Evolutionary conservation across 1,140 invertebrate species (phyloP).

Genomic region (Penaeus japonicus): DNA sequence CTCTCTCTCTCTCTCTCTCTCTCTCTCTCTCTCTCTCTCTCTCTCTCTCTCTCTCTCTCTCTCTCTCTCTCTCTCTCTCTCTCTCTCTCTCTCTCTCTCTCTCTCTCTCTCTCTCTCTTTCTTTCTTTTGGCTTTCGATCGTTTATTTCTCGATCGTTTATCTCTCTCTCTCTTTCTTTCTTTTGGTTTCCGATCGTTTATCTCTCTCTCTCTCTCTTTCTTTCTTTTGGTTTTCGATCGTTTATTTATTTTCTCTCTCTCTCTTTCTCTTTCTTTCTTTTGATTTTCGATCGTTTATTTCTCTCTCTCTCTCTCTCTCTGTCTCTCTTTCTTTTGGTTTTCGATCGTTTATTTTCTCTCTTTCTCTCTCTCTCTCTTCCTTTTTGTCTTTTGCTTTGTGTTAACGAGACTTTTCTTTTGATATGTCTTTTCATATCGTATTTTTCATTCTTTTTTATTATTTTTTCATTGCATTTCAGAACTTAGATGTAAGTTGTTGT

Average conservation of each 20-base stretch:
- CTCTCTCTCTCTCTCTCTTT: neutral
- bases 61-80: neutral
- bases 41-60: neutral
- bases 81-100: neutral
- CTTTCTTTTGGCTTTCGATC: neutral
- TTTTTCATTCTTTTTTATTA: too few relatives aligned
- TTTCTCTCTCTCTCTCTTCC: too few relatives aligned
- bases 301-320: neutral
- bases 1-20: neutral
- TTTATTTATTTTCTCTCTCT: too few relatives aligned
- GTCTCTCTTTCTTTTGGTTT: neutral
- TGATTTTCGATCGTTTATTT: neutral
- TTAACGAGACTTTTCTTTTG: too few relatives aligned
- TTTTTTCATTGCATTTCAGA: too few relatives aligned
- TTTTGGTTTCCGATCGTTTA: neutral
- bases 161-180: neutral
- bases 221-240: too few relatives aligned
- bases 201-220: neutral
- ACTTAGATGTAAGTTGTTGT: too few relatives aligned
- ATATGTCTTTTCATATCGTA: too few relatives aligned
- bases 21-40: neutral
- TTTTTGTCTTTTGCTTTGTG: too few relatives aligned
- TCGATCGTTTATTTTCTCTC: too few relatives aligned
- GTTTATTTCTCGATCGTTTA: neutral
- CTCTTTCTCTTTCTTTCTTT: too few relatives aligned